phyloP scores from a whole-genome alignment of 2,888 invertebrate genomes.

The Ophioninae sp. region DNA sequence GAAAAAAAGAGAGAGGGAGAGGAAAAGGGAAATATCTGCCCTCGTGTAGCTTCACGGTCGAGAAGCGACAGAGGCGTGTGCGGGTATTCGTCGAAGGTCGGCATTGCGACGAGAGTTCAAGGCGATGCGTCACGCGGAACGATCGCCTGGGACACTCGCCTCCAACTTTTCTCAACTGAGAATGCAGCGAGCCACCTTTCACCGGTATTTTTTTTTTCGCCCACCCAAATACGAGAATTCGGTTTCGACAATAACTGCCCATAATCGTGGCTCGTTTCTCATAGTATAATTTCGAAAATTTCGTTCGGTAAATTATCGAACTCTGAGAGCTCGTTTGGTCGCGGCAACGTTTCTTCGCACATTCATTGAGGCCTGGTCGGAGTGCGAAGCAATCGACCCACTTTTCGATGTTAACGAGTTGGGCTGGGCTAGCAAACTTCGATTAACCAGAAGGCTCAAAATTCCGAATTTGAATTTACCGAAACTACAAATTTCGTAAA shows the following conservation, averaged over 20 bases:
- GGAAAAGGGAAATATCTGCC: background rate
- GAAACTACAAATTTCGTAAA: too few species aligned
- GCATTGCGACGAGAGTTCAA: background rate
- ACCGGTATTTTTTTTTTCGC: background rate
- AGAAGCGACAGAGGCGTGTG: background rate
- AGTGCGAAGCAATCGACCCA: background rate
- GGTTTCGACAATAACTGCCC: background rate
- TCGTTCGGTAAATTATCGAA: background rate
- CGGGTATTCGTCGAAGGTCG: background rate
- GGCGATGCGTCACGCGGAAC: slow-evolving; percentile 1
- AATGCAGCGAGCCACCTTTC: background rate
- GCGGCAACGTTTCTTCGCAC: background rate
- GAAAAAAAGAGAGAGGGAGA: too few species aligned
- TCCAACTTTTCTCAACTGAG: background rate
- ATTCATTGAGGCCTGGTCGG: too few species aligned
- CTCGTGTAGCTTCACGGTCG: background rate
- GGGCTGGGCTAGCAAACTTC: too few species aligned
- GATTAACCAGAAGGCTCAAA: too few species aligned
- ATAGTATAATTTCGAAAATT: background rate
- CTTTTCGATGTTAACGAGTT: background rate
- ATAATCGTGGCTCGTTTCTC: background rate
- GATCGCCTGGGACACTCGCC: slow-evolving; percentile 4
- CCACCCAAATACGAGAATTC: background rate
- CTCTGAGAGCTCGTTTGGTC: background rate
- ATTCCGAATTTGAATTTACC: too few species aligned